Evolutionary conservation across 1,140 invertebrate genomes (phyloP).

Genomic region (Trissolcus basalis): DNA sequence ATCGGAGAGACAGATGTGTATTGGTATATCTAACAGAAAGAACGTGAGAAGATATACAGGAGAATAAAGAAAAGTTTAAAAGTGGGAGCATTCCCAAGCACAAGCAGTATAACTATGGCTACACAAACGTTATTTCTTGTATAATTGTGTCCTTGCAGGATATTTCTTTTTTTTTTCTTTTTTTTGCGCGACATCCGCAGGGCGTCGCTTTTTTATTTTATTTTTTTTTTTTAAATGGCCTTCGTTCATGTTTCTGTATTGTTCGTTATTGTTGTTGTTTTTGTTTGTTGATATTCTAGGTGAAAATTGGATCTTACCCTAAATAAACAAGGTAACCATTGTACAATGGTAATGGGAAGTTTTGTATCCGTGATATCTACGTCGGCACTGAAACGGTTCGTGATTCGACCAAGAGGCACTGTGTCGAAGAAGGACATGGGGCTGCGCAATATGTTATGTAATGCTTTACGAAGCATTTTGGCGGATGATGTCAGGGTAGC

Average conservation of each 20-base stretch:
- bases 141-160: constrained; percentile 73
- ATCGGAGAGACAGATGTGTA: constrained; percentile 9
- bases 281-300: constrained; percentile 1
- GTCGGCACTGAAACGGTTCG: constrained; percentile 92
- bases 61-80: constrained; percentile 33
- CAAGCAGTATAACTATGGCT: constrained; percentile 57
- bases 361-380: constrained; percentile 87
- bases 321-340: constrained; percentile 80
- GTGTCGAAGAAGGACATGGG: constrained; percentile 90
- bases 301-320: constrained; percentile 65
- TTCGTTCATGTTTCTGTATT: neutral
- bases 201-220: neutral
- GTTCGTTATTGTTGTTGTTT: neutral
- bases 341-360: constrained; percentile 83
- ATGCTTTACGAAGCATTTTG: constrained; percentile 81
- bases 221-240: no score
- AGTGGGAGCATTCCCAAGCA: constrained; percentile 66
- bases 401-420: constrained; percentile 88
- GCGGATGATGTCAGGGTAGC: constrained; percentile 84
- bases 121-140: constrained; percentile 65
- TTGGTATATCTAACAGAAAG: constrained; percentile 27
- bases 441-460: constrained; percentile 82
- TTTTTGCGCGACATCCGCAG: neutral
- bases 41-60: constrained; percentile 40
- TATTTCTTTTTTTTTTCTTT: neutral